Evolutionary conservation across 92 coral and sea anemone species (phyloP), one percentile per base, ranked within the genome.

Genomic region (Epizoanthus fatuus): DNA sequence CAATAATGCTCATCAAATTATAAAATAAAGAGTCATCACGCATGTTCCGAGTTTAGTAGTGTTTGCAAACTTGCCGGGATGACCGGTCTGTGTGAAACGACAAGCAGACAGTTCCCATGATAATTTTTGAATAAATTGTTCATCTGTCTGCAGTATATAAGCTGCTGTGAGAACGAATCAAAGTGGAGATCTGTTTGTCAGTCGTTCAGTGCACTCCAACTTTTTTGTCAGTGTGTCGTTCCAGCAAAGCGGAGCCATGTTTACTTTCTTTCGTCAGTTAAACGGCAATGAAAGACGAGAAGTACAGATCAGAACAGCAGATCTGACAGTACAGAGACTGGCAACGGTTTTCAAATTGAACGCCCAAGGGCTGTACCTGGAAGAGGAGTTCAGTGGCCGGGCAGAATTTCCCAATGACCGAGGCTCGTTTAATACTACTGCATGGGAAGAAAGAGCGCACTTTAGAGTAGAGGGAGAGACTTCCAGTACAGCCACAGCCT

Each of bases 341-440:
- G 40, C 70, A 3, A 64, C 70, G 1, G 70, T 64, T 25, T 64
- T 64, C 10, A 64, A 64, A 9, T 0, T 64, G 14, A 17, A 64
- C 7, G 2, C 13, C 14, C 70, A 64, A 22, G 70, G 5, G 0
- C 15, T 64, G 2, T 64, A 2, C 20, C 13, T 64, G 6, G 70
- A 64, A 14, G 70, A 64, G 12, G 70, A 64, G 15, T 1, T 64
- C 10, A 64, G 40, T 39, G 70, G 70, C 0, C 40, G 39, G 0
- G 70, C 70, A 2, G 70, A 64, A 5, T 64, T 64, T 37, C 70
- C 70, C 12, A 64, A 32, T 7, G 70, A 64, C 44, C 10, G 70
- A 9, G 45, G 70, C 0, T 0, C 20, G 12, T 64, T 64, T 5
- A 64, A 64, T 7, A 64, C 70, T 4, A 9, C 4, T 3, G 11